Percentiles rank a stretch among this genome's conserved stretches.
Evolutionary conservation across 2,888 invertebrate species (phyloP).

Genomic region (Rhopalosiphum nymphaeae): DNA sequence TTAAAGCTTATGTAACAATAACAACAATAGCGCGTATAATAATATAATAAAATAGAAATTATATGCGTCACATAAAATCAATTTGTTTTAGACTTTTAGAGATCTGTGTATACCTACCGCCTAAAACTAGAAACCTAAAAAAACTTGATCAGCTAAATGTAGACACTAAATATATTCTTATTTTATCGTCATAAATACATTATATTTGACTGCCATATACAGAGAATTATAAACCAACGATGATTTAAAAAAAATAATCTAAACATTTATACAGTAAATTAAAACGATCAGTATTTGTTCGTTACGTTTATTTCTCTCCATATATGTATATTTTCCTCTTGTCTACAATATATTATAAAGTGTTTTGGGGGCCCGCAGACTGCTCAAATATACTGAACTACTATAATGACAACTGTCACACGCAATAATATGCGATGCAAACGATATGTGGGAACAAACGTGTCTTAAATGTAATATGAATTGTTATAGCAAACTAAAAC

Average conservation of each 20-base stretch:
- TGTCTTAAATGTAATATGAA: constrained; percentile 57
- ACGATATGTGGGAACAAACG: constrained; percentile 59
- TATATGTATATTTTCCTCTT: constrained; percentile 35
- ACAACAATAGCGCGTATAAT: not conserved
- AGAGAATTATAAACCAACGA: not conserved
- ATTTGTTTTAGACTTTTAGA: not conserved
- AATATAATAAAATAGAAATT: not conserved
- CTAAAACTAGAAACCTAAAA: not conserved
- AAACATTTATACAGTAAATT: constrained; percentile 12
- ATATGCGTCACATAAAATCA: not conserved
- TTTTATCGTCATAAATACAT: not conserved
- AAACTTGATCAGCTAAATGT: not conserved
- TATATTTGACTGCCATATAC: not conserved
- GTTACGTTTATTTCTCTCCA: constrained; percentile 20
- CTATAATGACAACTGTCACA: constrained; percentile 61
- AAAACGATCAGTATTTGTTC: not conserved
- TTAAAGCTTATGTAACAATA: not conserved
- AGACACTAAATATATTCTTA: not conserved
- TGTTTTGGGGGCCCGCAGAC: constrained; percentile 56
- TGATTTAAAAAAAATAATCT: not conserved
- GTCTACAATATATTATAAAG: constrained; percentile 34
- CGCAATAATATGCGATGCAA: constrained; percentile 39
- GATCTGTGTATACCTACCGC: not conserved
- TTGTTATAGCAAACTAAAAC: constrained; percentile 44
- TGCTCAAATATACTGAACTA: constrained; percentile 60